Percentiles rank a stretch among this genome's conserved stretches.
Conservation (phyloP, 2,888 invertebrate species). For the Tipula unca region DNA sequence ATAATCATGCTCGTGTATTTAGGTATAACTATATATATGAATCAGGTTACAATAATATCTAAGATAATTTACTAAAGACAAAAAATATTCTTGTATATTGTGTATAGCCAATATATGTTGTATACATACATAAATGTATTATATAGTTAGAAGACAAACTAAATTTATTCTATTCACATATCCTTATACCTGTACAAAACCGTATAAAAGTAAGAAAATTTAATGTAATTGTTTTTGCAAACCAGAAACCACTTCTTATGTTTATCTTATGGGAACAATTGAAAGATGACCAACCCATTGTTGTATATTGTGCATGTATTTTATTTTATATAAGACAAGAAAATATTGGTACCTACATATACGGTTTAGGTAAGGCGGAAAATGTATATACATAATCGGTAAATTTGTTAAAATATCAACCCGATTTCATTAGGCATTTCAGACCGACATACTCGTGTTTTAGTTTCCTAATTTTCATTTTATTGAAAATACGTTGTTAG, state of each 20-base stretch:
- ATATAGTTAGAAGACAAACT: not conserved
- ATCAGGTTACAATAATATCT: not conserved
- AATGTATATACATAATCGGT: no score
- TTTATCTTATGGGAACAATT: not conserved
- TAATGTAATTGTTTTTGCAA: not conserved
- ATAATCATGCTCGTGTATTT: not conserved
- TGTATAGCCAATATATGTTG: not conserved
- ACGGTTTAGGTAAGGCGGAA: not conserved
- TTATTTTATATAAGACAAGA: not conserved
- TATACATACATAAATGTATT: not conserved
- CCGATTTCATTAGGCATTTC: not conserved
- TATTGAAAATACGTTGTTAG: not conserved
- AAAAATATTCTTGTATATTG: not conserved
- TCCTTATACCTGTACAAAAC: not conserved
- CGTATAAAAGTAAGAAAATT: not conserved
- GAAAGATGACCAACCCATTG: slow-evolving; percentile 8
- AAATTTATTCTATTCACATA: slow-evolving; percentile 3
- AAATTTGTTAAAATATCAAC: no score
- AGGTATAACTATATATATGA: not conserved
- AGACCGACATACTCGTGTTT: not conserved
- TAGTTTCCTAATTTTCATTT: not conserved
- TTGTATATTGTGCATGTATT: not conserved
- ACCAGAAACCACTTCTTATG: not conserved
- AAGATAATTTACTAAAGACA: slow-evolving; percentile 3
- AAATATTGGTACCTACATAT: no score